Base-by-base conservation (phyloP, 2,888 invertebrate genomes). In the Ophonus ardosiacus region DNA sequence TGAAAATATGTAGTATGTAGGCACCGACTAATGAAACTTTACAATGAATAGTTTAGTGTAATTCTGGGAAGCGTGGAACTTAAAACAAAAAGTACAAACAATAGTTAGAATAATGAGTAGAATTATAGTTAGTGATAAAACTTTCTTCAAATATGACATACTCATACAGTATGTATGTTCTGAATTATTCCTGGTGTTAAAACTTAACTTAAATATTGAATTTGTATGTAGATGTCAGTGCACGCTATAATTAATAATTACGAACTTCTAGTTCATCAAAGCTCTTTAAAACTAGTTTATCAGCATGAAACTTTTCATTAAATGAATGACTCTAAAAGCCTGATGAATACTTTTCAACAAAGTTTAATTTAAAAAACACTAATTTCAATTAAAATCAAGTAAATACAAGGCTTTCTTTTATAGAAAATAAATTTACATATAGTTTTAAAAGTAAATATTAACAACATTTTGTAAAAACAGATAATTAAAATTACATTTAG, bases 211-310 rank as follows among this genome's bases (percentile, higher is more conserved):
- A 71, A 71, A 71, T 71, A 71, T 71, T 40, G 40, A 71, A 43
- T 71, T 71, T 71, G 15, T 38, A 38, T 40, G 71, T 31, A 71
- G 40, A 71, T 71, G 71, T 38, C 71, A 40, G 40, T 71, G 71
- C 71, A 71, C 43, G 38, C 40, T 71, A 71, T 71, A 71, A 71
- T 71, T 71, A 71, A 71, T 71, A 71, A 71, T 71, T 71, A 71
- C 31, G 15, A 71, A 71, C 71, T 71, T 71, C 17, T 71, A 71
- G 40, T 71, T 71, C 71, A 71, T 71, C 71, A 71, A 71, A 71
- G 71, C 31, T 24, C 24, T 40, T 71, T 71, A 71, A 71, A 71
- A 71, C 71, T 40, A 71, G 40, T 71, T 71, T 71, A 71, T 18
- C 71, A 31, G 71, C 31, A 31, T 71, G 8, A 71, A 71, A 71